These are phyloP conservation scores for Ispidina lecontei DNA, from an alignment of 2,797 vertebrate species.

Conservation along the genomic window DNA sequence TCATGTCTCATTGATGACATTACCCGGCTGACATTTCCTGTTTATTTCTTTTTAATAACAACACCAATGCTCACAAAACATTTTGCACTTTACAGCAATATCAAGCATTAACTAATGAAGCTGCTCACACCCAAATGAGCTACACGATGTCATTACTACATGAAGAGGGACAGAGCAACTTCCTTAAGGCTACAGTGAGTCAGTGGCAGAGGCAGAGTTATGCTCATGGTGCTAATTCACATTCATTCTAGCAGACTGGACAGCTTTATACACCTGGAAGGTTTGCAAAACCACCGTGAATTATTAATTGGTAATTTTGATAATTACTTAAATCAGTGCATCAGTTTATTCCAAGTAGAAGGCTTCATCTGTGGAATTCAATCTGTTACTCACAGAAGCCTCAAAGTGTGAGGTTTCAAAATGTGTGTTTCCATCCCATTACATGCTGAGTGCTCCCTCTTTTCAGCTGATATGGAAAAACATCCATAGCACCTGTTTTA, in stretches of 20 bases:
- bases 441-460: not conserved
- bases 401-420: not conserved
- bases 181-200: conserved; percentile 43
- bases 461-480: not conserved
- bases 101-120: conserved; percentile 48
- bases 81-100: conserved; percentile 49
- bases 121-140: conserved; percentile 46
- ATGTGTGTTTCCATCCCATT: not conserved
- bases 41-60: conserved; percentile 60
- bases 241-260: not conserved
- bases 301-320: not conserved
- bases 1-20: conserved; percentile 21
- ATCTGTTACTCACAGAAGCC: not conserved
- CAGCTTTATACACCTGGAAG: not conserved
- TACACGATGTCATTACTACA: not conserved
- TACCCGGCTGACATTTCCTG: conserved; percentile 43
- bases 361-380: not conserved
- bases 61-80: conserved; percentile 14
- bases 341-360: not conserved
- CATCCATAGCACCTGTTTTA: not conserved
- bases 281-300: not conserved
- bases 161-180: not conserved
- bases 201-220: not conserved
- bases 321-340: not conserved
- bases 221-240: not conserved